These are phyloP conservation scores for Isotomurus palustris DNA, from an alignment of 2,888 invertebrate genomes.

Conservation along the genomic window DNA sequence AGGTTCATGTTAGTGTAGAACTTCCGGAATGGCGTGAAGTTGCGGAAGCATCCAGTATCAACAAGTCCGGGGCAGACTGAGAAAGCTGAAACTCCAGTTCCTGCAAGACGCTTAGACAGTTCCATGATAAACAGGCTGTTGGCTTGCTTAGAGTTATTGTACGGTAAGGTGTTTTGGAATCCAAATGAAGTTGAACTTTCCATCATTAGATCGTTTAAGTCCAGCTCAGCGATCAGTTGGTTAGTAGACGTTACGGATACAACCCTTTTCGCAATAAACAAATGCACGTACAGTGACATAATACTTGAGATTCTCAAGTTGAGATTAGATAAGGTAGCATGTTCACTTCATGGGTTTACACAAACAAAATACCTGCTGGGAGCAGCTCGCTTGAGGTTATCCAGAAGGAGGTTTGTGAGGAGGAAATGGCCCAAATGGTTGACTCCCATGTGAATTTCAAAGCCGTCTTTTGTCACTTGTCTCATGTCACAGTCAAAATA, in stretches of 20 bases:
- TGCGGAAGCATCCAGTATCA: constrained; percentile 25
- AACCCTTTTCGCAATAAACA: no score
- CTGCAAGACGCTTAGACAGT: constrained; percentile 43
- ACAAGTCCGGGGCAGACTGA: constrained; percentile 42
- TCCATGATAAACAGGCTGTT: constrained; percentile 47
- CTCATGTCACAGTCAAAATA: constrained; percentile 14
- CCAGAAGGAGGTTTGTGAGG: constrained; percentile 69
- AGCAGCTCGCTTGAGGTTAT: constrained; percentile 60
- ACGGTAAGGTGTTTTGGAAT: constrained; percentile 39
- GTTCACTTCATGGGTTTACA: no score
- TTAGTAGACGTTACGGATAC: constrained; percentile 47
- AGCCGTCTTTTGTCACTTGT: constrained; percentile 63
- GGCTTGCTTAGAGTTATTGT: constrained; percentile 48
- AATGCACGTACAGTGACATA: no score
- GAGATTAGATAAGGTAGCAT: no score
- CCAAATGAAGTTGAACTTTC: constrained; percentile 20
- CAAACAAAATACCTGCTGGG: constrained; percentile 68
- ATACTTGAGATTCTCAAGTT: no score
- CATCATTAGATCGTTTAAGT: constrained; percentile 41
- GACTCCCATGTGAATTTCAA: constrained; percentile 74
- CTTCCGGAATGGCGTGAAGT: constrained; percentile 21
- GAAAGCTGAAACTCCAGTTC: constrained; percentile 31
- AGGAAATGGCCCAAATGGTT: constrained; percentile 82
- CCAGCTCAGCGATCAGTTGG: constrained; percentile 45
- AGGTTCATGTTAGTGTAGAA: constrained; percentile 23